These are phyloP conservation scores for Linepithema humile DNA, from an alignment of 1,140 invertebrate species.

Conservation along the genomic window DNA sequence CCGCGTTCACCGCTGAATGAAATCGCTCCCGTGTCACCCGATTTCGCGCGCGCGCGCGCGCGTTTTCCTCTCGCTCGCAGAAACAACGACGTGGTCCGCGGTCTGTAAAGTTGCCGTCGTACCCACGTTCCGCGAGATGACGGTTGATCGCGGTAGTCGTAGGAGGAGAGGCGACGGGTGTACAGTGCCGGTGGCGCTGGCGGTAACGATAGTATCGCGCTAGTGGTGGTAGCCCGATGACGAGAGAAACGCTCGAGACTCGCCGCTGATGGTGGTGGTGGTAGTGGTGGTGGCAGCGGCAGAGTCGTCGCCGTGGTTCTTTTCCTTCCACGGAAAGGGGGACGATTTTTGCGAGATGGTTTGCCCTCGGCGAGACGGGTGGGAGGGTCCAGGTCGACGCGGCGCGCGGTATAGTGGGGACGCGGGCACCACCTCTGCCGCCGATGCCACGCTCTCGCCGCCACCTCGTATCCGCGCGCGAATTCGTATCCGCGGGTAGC, in stretches of 20 bases:
- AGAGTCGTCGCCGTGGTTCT: slow-evolving; percentile 81
- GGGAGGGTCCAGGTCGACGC: slow-evolving; percentile 79
- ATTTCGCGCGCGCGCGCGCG: not conserved
- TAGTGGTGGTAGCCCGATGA: slow-evolving; percentile 61
- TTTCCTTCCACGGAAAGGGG: slow-evolving; percentile 80
- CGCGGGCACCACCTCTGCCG: slow-evolving; percentile 77
- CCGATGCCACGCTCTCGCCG: slow-evolving; percentile 61
- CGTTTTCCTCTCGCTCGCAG: slow-evolving; percentile 52
- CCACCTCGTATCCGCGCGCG: slow-evolving; percentile 62
- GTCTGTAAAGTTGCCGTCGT: slow-evolving; percentile 66
- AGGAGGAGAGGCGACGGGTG: slow-evolving; percentile 68
- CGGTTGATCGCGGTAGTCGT: slow-evolving; percentile 66
- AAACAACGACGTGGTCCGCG: slow-evolving; percentile 71
- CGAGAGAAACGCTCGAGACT: slow-evolving; percentile 53
- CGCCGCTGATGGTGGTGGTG: slow-evolving; percentile 63
- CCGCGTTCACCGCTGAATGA: not conserved
- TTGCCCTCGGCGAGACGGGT: slow-evolving; percentile 80
- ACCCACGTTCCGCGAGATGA: slow-evolving; percentile 71
- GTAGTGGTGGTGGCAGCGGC: slow-evolving; percentile 75
- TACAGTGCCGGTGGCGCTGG: slow-evolving; percentile 67
- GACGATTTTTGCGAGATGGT: slow-evolving; percentile 86
- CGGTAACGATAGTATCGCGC: slow-evolving; percentile 72
- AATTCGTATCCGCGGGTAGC: slow-evolving; percentile 62
- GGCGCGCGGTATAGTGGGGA: slow-evolving; percentile 72
- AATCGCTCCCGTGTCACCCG: not conserved